Evolutionary conservation across 1,140 invertebrate genomes (phyloP).

Genomic region (Lordiphosa mommai): DNA sequence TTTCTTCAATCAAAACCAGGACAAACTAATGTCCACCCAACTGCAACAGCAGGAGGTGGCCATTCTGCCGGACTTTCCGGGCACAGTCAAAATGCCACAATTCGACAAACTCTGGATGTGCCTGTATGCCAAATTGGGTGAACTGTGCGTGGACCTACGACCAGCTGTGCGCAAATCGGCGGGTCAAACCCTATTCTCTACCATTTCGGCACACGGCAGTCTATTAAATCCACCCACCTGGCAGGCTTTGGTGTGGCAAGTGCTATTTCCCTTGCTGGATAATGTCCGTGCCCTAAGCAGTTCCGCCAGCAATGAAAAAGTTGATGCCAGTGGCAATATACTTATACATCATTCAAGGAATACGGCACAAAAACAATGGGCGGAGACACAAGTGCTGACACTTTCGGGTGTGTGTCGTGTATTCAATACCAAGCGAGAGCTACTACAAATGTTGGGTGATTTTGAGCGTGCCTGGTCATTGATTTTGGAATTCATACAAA

Average conservation of each 20-base stretch:
- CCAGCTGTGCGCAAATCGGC: slow-evolving; percentile 99
- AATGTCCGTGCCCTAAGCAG: slow-evolving; percentile 94
- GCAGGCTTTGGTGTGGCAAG: slow-evolving; percentile 94
- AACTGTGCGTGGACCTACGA: slow-evolving; percentile 96
- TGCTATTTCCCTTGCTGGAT: slow-evolving; percentile 97
- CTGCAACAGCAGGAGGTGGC: slow-evolving; percentile 85
- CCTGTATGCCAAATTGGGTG: slow-evolving; percentile 91
- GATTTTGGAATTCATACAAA: slow-evolving; percentile 95
- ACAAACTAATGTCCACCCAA: slow-evolving; percentile 88
- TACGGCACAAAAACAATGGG: slow-evolving; percentile 99
- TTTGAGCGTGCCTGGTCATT: slow-evolving; percentile 96
- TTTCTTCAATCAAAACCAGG: slow-evolving; percentile 97
- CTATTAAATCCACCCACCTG: slow-evolving; percentile 93
- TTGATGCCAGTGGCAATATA: slow-evolving; percentile 95
- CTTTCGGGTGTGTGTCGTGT: slow-evolving; percentile 85
- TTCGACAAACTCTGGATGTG: slow-evolving; percentile 98
- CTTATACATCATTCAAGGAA: slow-evolving; percentile 99
- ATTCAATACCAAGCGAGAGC: slow-evolving; percentile 94
- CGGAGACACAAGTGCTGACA: slow-evolving; percentile 93
- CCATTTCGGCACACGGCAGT: slow-evolving; percentile 96
- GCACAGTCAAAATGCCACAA: slow-evolving; percentile 90
- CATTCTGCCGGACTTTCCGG: slow-evolving; percentile 90
- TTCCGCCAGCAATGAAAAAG: slow-evolving; percentile 95
- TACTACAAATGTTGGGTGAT: slow-evolving; percentile 92
- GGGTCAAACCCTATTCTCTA: slow-evolving; percentile 98